Evolutionary conservation across 37 sponge, comb jelly and placozoan species (phyloP), one percentile per base, ranked within the genome.

Genomic region (Hexactinellida sp.): DNA sequence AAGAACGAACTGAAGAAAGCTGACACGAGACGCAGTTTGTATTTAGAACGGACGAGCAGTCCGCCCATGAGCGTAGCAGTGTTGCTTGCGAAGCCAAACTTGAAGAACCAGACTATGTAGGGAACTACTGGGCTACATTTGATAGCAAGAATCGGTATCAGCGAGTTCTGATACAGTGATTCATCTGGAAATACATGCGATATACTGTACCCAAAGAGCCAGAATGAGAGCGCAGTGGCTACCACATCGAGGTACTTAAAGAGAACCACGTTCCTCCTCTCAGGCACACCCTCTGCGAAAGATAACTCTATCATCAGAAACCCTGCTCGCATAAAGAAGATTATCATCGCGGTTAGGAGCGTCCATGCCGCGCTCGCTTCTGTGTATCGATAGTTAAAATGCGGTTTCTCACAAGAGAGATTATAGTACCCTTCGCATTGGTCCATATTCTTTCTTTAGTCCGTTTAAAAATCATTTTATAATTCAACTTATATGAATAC

Each of bases 291-390:
- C 24, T 88, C 86, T 24, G 92, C 92, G 89, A 92, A 92, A 0
- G 95, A 82, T 28, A 87, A 51, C 37, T 95, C 95, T 36, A 95
- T 37, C 82, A 95, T 82, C 92, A 95, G 90, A 36, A 95, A 95
- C 0, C 96, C 96, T 36, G 95, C 93, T 95, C 93, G 93, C 96
- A 95, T 95, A 85, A 95, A 95, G 89, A 95, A 95, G 0, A 95
- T 91, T 32, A 95, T 83, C 25, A 95, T 93, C 55, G 96, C 91
- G 7, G 87, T 84, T 36, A 90, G 85, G 37, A 95, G 88, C 36
- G 93, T 94, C 92, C 89, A 93, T 0, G 91, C 88, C 5, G 93
- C 91, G 55, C 92, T 90, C 39, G 90, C 54, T 38, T 91, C 92
- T 0, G 89, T 89, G 89, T 95, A 95, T 1, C 76, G 76, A 28